phyloP scores from a whole-genome alignment of 2,113 vertebrate species.

The Amphiprion percula region DNA sequence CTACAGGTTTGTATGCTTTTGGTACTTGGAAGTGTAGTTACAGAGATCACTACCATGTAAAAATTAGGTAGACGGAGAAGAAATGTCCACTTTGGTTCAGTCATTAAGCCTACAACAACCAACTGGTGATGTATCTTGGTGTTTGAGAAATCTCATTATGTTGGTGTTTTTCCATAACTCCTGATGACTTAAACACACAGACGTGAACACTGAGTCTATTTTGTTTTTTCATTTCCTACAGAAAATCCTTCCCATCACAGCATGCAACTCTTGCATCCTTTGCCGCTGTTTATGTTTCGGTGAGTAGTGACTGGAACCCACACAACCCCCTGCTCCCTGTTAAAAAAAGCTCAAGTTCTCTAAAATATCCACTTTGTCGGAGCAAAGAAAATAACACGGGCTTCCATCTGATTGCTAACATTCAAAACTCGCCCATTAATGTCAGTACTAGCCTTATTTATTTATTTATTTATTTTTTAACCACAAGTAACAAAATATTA shows the following conservation, averaged over 20 bases:
- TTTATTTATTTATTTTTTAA: no score
- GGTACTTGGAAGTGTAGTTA: background rate
- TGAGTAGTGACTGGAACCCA: constrained; percentile 84
- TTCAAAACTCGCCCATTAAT: background rate
- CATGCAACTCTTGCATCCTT: constrained; percentile 98
- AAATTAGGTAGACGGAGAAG: background rate
- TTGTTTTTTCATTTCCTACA: constrained; percentile 81
- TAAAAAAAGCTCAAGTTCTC: background rate
- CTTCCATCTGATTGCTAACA: background rate
- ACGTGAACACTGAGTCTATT: constrained; percentile 36
- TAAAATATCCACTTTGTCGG: background rate
- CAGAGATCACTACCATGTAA: background rate
- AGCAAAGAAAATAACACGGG: background rate
- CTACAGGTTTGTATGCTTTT: background rate
- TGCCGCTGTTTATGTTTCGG: constrained; percentile 97
- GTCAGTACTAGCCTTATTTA: no score
- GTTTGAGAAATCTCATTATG: constrained; percentile 12
- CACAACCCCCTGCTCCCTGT: background rate
- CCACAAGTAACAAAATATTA: no score
- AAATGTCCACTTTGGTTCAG: constrained; percentile 3
- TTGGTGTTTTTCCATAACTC: constrained; percentile 4
- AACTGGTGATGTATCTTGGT: background rate
- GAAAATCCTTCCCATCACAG: constrained; percentile 98
- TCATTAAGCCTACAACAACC: background rate
- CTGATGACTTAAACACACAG: constrained; percentile 23